phyloP scores from a whole-genome alignment of 2,797 vertebrate species.

The Cuculus canorus region DNA sequence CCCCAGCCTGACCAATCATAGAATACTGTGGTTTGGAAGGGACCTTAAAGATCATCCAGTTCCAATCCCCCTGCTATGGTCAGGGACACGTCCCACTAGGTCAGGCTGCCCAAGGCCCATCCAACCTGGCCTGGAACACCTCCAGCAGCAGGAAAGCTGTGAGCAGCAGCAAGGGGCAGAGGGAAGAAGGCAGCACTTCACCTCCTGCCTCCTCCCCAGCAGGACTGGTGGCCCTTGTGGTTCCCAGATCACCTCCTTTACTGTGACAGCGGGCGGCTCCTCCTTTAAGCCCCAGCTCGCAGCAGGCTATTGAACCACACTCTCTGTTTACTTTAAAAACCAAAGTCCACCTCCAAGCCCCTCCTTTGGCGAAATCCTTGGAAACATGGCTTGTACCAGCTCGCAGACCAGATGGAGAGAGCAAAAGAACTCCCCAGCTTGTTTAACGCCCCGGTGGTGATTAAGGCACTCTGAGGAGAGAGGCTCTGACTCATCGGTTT shows the following conservation, averaged over 20 bases:
- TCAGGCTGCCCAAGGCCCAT: no score
- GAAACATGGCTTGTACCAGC: not conserved
- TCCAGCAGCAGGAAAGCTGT: not conserved
- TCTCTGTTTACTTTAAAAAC: not conserved
- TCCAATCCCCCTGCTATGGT: no score
- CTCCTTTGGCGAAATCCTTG: not conserved
- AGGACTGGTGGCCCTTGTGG: not conserved
- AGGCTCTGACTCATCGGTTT: constrained; percentile 15
- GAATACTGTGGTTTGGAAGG: no score
- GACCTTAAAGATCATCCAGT: no score
- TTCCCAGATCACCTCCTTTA: not conserved
- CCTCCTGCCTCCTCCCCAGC: not conserved
- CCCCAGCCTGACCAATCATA: not conserved
- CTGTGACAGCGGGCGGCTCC: not conserved
- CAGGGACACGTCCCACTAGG: no score
- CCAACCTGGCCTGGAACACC: no score
- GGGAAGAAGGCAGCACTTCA: not conserved
- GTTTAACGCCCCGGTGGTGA: not conserved
- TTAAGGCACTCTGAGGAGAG: not conserved
- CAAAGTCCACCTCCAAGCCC: not conserved
- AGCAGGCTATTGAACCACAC: not conserved
- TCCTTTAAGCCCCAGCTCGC: not conserved
- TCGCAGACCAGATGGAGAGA: not conserved
- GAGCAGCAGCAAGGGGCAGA: not conserved
- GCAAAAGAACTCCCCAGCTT: not conserved